Evolutionary conservation across 2,797 vertebrate species (phyloP), one percentile per base, ranked within the genome.

Genomic region (Sciaenops ocellatus): DNA sequence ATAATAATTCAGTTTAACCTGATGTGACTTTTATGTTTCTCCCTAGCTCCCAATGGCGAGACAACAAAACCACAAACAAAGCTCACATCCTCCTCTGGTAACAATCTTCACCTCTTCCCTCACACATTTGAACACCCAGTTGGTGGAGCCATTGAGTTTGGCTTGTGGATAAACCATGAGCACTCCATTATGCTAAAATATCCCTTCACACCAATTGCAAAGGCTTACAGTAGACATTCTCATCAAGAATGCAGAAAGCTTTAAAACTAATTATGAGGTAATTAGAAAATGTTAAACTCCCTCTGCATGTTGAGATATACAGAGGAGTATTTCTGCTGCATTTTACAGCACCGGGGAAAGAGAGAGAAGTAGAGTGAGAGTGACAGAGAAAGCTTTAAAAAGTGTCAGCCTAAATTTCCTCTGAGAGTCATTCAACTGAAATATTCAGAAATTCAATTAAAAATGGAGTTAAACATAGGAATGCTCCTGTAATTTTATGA

Each of bases 221-320:
- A 79, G 66, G 67, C 74, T 77, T 56, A 51, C 44, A 64, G 34
- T 52, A 50, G 38, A 50, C 50, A 42, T 87, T 72, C 73, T 84
- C 71, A 73, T 84, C 78, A 81, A 78, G 74, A 75, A 85, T 78
- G 69, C 55, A 78, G 47, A 26, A 73, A 67, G 74, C 71, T 86
- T 89, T 72, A 73, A 90, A 88, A 87, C 72, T 77, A 91, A 91
- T 93, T 91, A 93, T 88, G 80, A 85, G 82, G 68, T 90, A 84
- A 91, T 92, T 92, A 92, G 81, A 85, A 92, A 88, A 88, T 74
- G 80, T 87, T 88, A 55, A 70, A 81, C 28, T 80, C 79, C 55
- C 67, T n/a, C 76, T 81, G 73, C 57, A 77, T 79, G 79, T 79
- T 73, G 56, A 84, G 70, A 89, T 74, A 80, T 73, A 76, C 54